Evolutionary conservation across 1,140 invertebrate genomes (phyloP).

Genomic region (Palaemon carinicauda): DNA sequence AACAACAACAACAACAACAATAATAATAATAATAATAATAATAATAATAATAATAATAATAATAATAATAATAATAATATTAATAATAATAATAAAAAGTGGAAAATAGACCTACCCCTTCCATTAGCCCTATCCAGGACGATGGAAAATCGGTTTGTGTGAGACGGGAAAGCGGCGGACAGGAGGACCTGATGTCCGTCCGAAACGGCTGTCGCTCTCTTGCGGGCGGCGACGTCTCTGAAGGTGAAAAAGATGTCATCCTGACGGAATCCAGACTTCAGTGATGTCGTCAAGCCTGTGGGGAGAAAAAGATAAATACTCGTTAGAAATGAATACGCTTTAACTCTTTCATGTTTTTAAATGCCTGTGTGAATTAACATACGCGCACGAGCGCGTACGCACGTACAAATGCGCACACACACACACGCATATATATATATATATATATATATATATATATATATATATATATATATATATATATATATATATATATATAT

Average conservation of each 20-base stretch:
- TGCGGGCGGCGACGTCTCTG: background rate
- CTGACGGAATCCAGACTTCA: background rate
- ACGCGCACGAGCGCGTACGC: no score
- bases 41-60: no score
- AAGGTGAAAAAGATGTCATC: conserved; percentile 22
- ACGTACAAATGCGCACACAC: background rate
- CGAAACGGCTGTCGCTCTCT: background rate
- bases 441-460: background rate
- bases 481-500: background rate
- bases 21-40: no score
- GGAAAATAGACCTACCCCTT: conserved; percentile 14
- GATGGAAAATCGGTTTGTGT: conserved; percentile 15
- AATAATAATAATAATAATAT: no score
- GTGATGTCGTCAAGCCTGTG: conserved; percentile 25
- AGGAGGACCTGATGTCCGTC: conserved; percentile 1
- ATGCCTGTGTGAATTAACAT: no score
- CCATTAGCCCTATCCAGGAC: conserved; percentile 6
- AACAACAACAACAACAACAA: no score
- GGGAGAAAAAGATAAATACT: background rate
- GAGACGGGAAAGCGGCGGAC: conserved; percentile 35
- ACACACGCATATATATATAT: background rate
- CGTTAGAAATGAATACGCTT: background rate
- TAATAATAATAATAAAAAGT: no score
- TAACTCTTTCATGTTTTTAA: no score
- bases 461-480: no score